Conservation (phyloP, 1,140 invertebrate species). For the Drosophila subobscura region DNA sequence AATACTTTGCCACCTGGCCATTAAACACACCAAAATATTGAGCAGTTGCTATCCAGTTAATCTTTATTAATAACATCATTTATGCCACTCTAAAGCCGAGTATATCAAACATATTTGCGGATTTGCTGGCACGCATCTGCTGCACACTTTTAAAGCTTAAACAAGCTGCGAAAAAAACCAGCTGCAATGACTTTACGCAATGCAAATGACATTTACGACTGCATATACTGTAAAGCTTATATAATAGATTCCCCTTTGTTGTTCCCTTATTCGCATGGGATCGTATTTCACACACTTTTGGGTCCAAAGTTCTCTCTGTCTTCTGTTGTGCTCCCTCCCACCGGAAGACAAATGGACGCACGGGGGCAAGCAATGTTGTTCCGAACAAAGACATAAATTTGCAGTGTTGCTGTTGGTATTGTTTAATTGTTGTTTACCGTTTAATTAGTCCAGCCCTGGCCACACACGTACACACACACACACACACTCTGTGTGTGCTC, state of each 20-base stretch:
- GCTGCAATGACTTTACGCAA: conserved; percentile 17
- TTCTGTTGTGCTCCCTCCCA: too few species aligned
- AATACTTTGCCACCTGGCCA: conserved; percentile 7
- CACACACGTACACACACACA: background rate
- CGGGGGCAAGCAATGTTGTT: conserved; percentile 11
- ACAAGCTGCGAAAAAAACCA: conserved; percentile 19
- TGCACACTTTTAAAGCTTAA: conserved; percentile 55
- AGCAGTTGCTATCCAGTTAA: background rate
- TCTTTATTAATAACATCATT: background rate
- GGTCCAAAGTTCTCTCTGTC: conserved; percentile 17
- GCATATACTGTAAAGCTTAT: conserved; percentile 24
- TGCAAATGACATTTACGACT: conserved; percentile 9
- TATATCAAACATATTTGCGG: too few species aligned
- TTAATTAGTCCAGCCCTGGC: conserved; percentile 23
- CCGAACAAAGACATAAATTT: conserved; percentile 33
- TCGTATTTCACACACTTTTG: conserved; percentile 6
- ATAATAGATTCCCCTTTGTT: conserved; percentile 21
- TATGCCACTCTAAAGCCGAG: too few species aligned
- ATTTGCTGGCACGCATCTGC: conserved; percentile 12
- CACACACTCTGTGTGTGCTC: too few species aligned
- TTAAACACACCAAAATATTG: conserved; percentile 7
- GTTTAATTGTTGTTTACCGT: conserved; percentile 44
- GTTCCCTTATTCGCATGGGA: conserved; percentile 23
- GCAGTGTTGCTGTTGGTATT: conserved; percentile 25
- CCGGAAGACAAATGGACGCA: background rate